phyloP scores from a whole-genome alignment of 2,888 invertebrate genomes.

The Gymnocheta viridis region DNA sequence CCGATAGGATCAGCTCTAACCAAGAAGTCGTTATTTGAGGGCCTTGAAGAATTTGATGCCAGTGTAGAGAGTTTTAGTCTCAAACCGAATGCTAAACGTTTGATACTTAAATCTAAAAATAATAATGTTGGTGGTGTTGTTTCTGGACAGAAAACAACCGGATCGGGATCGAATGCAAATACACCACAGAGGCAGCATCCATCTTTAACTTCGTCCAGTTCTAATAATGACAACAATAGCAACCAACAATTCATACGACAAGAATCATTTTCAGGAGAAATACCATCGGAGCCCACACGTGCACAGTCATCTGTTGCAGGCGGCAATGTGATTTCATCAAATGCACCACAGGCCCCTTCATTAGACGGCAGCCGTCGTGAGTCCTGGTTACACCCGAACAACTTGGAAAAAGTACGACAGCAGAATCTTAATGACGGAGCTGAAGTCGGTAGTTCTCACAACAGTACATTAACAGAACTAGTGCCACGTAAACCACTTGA shows the following conservation, averaged over 20 bases:
- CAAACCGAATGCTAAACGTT: constrained; percentile 87
- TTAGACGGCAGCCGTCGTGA: constrained; percentile 78
- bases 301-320: neutral
- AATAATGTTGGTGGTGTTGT: constrained; percentile 60
- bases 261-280: constrained; percentile 74
- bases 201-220: constrained; percentile 6
- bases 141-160: constrained; percentile 18
- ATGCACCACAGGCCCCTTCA: constrained; percentile 52
- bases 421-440: constrained; percentile 73
- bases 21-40: constrained; percentile 91
- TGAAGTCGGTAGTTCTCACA: constrained; percentile 72
- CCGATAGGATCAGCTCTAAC: constrained; percentile 77
- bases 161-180: constrained; percentile 27
- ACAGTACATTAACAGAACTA: constrained; percentile 79
- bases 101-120: constrained; percentile 86
- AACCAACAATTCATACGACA: constrained; percentile 59
- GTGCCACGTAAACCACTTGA: constrained; percentile 79
- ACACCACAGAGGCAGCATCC: constrained; percentile 41
- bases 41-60: constrained; percentile 90
- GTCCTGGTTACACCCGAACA: constrained; percentile 81
- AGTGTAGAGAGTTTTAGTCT: constrained; percentile 84
- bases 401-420: constrained; percentile 78
- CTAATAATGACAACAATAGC: neutral
- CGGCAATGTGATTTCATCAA: constrained; percentile 23
- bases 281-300: constrained; percentile 67